These are phyloP conservation scores for Agapornis roseicollis DNA, from an alignment of 2,113 vertebrate species.

Conservation along the genomic window DNA sequence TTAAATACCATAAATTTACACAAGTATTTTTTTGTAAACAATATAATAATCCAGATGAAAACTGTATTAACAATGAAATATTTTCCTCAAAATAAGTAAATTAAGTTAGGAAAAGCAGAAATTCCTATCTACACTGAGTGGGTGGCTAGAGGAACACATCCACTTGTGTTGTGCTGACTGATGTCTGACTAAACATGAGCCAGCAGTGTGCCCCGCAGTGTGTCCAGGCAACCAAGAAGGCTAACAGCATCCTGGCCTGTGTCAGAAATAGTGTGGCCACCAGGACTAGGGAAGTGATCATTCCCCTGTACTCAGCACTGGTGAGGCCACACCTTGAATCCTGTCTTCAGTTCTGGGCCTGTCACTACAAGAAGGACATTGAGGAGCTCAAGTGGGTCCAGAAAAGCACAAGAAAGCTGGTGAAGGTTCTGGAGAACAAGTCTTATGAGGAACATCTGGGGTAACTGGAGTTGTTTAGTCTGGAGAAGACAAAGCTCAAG, in stretches of 20 bases:
- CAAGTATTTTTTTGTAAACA: neutral
- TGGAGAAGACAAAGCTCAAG: neutral
- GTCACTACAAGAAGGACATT: neutral
- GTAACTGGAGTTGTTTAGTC: neutral
- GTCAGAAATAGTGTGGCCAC: neutral
- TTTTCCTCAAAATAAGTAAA: conserved; percentile 9
- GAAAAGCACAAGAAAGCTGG: neutral
- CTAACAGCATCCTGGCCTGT: neutral
- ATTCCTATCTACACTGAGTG: neutral
- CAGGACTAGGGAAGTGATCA: neutral
- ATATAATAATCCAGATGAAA: conserved; percentile 23
- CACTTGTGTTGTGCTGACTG: neutral
- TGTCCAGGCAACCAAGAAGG: neutral
- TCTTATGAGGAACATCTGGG: neutral
- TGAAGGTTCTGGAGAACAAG: neutral
- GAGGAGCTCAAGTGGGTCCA: neutral
- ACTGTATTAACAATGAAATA: neutral
- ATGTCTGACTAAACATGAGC: neutral
- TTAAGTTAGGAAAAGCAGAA: conserved; percentile 38
- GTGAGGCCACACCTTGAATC: neutral
- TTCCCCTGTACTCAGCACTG: neutral
- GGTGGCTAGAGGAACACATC: neutral
- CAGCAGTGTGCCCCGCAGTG: neutral
- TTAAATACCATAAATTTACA: conserved; percentile 18
- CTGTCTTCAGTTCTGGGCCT: neutral